Conservation (phyloP, 2,113 vertebrate genomes). For the Lethenteron camtschaticum region DNA sequence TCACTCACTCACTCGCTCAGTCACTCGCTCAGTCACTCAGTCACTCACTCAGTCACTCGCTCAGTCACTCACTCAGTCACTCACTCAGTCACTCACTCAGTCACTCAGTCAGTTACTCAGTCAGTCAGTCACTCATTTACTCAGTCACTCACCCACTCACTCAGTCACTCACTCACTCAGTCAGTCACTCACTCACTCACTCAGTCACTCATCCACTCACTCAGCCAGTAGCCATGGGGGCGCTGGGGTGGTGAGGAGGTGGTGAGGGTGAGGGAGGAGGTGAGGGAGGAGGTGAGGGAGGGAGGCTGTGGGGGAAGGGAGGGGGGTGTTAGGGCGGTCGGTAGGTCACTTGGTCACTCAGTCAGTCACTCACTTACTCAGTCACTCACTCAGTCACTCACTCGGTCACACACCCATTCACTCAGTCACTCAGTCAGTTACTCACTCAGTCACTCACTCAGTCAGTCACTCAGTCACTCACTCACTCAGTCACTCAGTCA, state of each 20-base stretch:
- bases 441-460: neutral
- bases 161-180: neutral
- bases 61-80: slow-evolving; percentile 3
- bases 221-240: too few species aligned
- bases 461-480: too few species aligned
- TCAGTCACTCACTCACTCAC: neutral
- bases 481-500: too few species aligned
- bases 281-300: neutral
- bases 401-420: too few species aligned
- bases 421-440: too few species aligned
- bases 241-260: too few species aligned
- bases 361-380: neutral
- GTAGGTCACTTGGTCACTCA: neutral
- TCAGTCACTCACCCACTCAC: neutral
- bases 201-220: slow-evolving; percentile 2
- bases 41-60: neutral
- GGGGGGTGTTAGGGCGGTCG: neutral
- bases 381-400: too few species aligned
- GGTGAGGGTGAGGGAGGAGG: too few species aligned
- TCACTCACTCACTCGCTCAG: neutral
- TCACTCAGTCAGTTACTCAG: neutral
- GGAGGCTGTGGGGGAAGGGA: too few species aligned
- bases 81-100: neutral
- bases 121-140: neutral
- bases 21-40: slow-evolving; percentile 2